A percentile compares a stretch with the other conserved stretches of the same genome.
phyloP scores from a whole-genome alignment of 2,888 invertebrate species.

The Lamproptera curius region DNA sequence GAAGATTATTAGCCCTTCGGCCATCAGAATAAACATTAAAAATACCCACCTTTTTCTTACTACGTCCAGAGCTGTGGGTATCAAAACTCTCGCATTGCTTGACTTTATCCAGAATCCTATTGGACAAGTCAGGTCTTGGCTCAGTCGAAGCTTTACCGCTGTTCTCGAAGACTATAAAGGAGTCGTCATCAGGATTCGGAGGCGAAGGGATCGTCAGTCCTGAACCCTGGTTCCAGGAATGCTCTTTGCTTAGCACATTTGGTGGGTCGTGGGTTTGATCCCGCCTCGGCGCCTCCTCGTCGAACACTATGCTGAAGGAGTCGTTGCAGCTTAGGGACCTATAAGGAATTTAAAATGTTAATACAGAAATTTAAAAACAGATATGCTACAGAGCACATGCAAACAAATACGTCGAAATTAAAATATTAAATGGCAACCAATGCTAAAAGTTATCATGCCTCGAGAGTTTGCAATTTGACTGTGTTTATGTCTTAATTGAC shows the following conservation, averaged over 20 bases:
- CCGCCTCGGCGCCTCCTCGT: conserved; percentile 42
- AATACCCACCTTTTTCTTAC: conserved; percentile 56
- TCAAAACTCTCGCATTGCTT: conserved; percentile 45
- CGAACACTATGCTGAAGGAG: conserved; percentile 67
- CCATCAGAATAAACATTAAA: no score
- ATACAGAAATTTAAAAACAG: no score
- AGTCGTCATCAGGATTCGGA: conserved; percentile 45
- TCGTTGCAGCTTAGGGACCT: conserved; percentile 70
- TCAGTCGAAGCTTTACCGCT: conserved; percentile 29
- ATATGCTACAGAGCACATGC: no score
- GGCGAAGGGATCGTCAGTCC: not conserved
- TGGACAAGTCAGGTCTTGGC: conserved; percentile 38
- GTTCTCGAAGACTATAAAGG: conserved; percentile 58
- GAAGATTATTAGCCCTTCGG: no score
- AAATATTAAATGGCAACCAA: no score
- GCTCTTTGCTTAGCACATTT: conserved; percentile 41
- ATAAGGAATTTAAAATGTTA: no score
- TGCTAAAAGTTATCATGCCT: no score
- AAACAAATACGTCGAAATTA: no score
- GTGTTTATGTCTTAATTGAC: no score
- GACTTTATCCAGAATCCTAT: conserved; percentile 53
- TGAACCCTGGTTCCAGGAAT: conserved; percentile 32
- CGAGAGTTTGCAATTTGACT: no score
- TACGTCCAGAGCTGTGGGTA: conserved; percentile 39
- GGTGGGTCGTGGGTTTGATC: conserved; percentile 27